phyloP scores from a whole-genome alignment of 2,113 vertebrate species.

The Burhinus bistriatus region DNA sequence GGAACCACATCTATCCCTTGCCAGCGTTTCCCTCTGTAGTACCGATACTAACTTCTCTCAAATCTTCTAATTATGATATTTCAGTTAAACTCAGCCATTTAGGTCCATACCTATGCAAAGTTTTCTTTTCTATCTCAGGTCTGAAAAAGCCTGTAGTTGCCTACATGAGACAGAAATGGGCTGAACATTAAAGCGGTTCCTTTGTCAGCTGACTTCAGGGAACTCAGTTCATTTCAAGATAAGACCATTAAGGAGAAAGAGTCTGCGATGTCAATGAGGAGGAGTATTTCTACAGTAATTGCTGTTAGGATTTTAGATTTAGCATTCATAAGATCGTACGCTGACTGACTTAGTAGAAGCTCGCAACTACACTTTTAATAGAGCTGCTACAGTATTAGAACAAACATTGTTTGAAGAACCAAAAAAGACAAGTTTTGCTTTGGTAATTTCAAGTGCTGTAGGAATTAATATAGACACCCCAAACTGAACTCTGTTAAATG shows the following conservation, averaged over 20 bases:
- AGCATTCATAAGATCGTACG: not conserved
- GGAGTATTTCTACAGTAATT: not conserved
- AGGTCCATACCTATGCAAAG: not conserved
- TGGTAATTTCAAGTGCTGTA: slow-evolving; percentile 25
- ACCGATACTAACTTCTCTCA: not conserved
- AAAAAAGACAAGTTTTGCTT: slow-evolving; percentile 24
- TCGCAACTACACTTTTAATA: not conserved
- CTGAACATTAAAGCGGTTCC: not conserved
- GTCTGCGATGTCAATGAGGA: not conserved
- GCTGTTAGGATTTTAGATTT: not conserved
- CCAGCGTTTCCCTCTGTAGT: not conserved
- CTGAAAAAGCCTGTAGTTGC: not conserved
- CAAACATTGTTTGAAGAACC: slow-evolving; percentile 48
- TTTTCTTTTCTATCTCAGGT: not conserved
- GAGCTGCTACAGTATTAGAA: slow-evolving; percentile 7
- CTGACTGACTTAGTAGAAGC: not conserved
- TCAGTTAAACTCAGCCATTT: not conserved
- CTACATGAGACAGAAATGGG: not conserved
- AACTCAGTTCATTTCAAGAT: not conserved
- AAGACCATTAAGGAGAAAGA: not conserved
- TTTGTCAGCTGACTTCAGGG: not conserved
- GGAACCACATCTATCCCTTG: not conserved
- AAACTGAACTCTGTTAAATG: slow-evolving; percentile 38
- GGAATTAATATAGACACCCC: not conserved
- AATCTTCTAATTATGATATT: not conserved